Percentiles rank a stretch among this genome's conserved stretches.
Evolutionary conservation across 1,140 invertebrate species (phyloP).

Genomic region (Tetragonula clypearis): DNA sequence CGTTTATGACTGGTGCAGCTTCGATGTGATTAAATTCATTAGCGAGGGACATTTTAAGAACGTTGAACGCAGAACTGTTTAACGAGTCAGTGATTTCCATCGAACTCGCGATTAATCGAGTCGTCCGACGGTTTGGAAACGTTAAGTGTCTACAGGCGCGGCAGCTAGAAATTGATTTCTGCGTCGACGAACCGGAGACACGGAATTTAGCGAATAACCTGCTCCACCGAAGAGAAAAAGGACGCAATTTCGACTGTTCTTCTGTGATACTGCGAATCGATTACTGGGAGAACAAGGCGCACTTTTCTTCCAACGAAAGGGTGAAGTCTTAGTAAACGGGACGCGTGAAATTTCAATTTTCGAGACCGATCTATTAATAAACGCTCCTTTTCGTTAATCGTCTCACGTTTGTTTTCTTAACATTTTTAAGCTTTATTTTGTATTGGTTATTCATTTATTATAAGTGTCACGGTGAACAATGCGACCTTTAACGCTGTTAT

Average conservation of each 20-base stretch:
- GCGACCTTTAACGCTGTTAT: neutral
- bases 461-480: neutral
- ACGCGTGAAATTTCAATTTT: conserved; percentile 22
- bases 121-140: conserved; percentile 12
- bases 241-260: conserved; percentile 14
- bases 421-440: neutral
- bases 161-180: conserved; percentile 26
- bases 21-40: neutral
- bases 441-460: neutral
- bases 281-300: neutral
- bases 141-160: conserved; percentile 4
- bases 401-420: neutral
- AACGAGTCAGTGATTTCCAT: conserved; percentile 3
- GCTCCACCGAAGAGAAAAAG: conserved; percentile 11
- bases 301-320: neutral
- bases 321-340: neutral
- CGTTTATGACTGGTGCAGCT: neutral
- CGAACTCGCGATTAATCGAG: conserved; percentile 8
- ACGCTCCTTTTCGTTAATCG: neutral
- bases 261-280: conserved; percentile 12
- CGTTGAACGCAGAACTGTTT: neutral
- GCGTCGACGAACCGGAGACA: neutral
- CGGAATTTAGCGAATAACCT: conserved; percentile 9
- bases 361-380: neutral
- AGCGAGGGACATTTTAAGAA: neutral